Evolutionary conservation across 2,888 invertebrate species (phyloP).

Genomic region (Peribatodes rhomboidaria): DNA sequence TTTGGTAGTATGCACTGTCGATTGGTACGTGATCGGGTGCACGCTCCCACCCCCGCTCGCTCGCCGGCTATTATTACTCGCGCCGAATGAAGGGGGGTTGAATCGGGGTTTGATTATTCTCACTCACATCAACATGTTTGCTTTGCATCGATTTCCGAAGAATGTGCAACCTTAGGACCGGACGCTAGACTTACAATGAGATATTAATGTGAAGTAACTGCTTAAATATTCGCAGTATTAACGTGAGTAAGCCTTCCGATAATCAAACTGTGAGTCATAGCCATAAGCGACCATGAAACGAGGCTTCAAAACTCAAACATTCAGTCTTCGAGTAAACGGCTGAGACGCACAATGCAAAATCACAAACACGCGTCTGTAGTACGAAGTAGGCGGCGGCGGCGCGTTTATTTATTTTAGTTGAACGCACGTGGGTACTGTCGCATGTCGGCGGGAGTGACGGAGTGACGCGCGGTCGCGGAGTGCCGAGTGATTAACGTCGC

Average conservation of each 20-base stretch:
- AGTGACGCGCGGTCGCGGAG: constrained; percentile 43
- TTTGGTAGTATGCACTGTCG: constrained; percentile 52
- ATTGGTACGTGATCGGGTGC: constrained; percentile 68
- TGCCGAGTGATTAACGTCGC: constrained; percentile 60
- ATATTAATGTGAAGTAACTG: constrained; percentile 3
- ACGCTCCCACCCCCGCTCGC: constrained; percentile 60
- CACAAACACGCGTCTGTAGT: constrained; percentile 38
- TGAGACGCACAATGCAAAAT: constrained; percentile 27
- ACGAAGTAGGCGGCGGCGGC: constrained; percentile 34
- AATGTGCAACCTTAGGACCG: constrained; percentile 27
- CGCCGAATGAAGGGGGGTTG: constrained; percentile 69
- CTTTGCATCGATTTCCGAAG: constrained; percentile 77
- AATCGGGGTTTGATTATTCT: constrained; percentile 79
- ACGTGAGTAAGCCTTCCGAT: background rate
- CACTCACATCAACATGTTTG: constrained; percentile 83
- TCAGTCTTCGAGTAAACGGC: constrained; percentile 24
- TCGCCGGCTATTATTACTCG: constrained; percentile 74
- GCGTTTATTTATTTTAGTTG: constrained; percentile 68
- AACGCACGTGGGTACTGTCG: constrained; percentile 70
- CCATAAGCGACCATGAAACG: background rate
- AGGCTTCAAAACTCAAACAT: constrained; percentile 9
- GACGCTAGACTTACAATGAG: constrained; percentile 3
- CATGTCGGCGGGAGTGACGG: constrained; percentile 47
- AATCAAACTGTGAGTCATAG: constrained; percentile 16
- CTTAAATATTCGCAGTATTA: background rate